These are phyloP conservation scores for Acanthosepion pharaonis DNA, from an alignment of 2,888 invertebrate genomes.

Conservation along the genomic window DNA sequence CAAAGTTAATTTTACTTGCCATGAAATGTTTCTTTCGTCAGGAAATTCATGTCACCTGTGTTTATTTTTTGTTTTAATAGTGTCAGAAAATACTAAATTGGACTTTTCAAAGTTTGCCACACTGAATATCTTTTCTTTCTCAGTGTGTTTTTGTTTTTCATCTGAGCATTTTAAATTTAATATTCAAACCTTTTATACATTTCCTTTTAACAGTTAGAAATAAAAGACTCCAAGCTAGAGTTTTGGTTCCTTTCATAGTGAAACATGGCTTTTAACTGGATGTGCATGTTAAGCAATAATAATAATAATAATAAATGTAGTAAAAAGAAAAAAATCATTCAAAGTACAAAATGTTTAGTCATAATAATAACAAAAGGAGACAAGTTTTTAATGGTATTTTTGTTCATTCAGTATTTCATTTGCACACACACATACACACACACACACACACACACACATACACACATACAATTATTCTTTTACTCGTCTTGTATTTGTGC, in stretches of 20 bases:
- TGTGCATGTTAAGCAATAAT: neutral
- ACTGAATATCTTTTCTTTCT: neutral
- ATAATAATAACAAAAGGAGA: neutral
- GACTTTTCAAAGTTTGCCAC: too few relatives aligned
- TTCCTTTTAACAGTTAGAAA: neutral
- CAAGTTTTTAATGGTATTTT: neutral
- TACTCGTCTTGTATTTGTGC: neutral
- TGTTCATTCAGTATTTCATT: neutral
- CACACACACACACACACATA: too few relatives aligned
- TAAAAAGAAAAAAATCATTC: neutral
- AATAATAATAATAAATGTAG: constrained; percentile 17
- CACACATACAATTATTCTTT: neutral
- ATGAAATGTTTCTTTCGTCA: too few relatives aligned
- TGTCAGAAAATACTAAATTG: too few relatives aligned
- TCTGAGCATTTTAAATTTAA: neutral
- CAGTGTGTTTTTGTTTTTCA: neutral
- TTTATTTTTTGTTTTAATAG: too few relatives aligned
- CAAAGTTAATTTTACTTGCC: too few relatives aligned
- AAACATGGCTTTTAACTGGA: neutral
- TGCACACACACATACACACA: neutral
- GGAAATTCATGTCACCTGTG: too few relatives aligned
- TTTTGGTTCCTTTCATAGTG: neutral
- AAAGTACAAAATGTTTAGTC: neutral
- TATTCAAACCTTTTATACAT: neutral
- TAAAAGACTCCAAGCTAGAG: neutral